Conservation (phyloP, 2,113 vertebrate species). For the Pungitius pungitius region DNA sequence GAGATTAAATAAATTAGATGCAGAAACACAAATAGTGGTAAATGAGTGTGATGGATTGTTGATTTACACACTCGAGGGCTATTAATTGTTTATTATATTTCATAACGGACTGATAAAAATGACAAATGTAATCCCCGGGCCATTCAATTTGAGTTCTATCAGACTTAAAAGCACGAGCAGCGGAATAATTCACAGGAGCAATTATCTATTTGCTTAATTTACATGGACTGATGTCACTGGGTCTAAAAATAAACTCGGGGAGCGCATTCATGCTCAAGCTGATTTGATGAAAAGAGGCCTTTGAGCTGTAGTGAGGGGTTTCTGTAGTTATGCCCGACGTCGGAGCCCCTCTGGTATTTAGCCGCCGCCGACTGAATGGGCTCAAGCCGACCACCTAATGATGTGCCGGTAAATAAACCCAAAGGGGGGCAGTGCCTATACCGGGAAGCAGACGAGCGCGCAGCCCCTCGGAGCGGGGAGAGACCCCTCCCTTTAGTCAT, state of each 20-base stretch:
- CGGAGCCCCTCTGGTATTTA: constrained; percentile 33
- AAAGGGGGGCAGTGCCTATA: constrained; percentile 63
- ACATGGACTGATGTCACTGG: constrained; percentile 43
- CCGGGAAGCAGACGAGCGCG: constrained; percentile 67
- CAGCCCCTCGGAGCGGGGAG: constrained; percentile 10
- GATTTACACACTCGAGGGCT: background rate
- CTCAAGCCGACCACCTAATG: constrained; percentile 43
- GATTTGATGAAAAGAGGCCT: constrained; percentile 29
- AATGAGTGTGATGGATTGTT: background rate
- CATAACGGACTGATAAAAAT: background rate
- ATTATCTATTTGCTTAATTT: constrained; percentile 14
- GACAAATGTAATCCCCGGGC: background rate
- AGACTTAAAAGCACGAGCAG: background rate
- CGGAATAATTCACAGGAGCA: background rate
- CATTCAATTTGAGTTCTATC: background rate
- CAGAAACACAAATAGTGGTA: background rate
- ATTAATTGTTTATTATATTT: background rate
- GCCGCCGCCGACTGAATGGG: constrained; percentile 33
- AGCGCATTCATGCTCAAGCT: constrained; percentile 45
- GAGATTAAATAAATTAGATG: background rate
- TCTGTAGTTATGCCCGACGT: constrained; percentile 35
- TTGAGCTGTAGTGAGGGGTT: constrained; percentile 24
- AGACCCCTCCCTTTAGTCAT: constrained; percentile 36
- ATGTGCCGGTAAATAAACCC: constrained; percentile 65
- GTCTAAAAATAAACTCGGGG: constrained; percentile 55